Evolutionary conservation across 2,888 invertebrate genomes (phyloP).

Genomic region (Lepidonotus clava): DNA sequence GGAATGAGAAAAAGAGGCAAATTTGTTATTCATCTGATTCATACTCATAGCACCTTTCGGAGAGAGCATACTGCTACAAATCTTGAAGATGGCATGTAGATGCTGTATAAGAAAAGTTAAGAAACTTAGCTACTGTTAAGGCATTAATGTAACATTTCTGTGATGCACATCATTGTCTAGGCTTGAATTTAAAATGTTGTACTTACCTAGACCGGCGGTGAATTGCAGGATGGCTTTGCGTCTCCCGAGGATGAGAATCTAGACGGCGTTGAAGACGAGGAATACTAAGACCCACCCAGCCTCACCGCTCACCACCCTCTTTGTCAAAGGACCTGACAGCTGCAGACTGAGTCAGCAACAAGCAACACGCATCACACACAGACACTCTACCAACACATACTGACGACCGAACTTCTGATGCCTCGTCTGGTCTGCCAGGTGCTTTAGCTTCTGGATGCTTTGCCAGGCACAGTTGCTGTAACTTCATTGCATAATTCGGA

Average conservation of each 20-base stretch:
- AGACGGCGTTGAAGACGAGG: conserved; percentile 57
- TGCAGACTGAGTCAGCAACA: neutral
- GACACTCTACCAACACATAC: conserved; percentile 17
- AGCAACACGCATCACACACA: neutral
- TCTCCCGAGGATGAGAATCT: conserved; percentile 61
- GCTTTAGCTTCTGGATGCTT: neutral
- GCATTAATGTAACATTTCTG: no score
- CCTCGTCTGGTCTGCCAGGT: neutral
- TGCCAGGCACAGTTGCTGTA: conserved; percentile 43
- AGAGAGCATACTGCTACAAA: no score
- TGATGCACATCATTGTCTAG: no score
- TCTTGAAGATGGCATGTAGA: no score
- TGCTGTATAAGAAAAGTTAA: no score
- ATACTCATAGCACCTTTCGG: no score
- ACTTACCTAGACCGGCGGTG: no score
- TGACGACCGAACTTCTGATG: neutral
- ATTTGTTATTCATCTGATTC: no score
- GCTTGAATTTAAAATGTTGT: no score
- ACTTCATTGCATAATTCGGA: neutral
- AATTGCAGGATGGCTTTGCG: conserved; percentile 65
- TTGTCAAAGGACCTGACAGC: neutral
- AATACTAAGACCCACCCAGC: conserved; percentile 24
- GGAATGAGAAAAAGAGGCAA: no score
- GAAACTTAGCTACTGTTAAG: no score
- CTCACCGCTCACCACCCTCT: neutral